Base-by-base conservation (phyloP, 92 coral and sea anemone species). In the Umimayanthus chanpuru region DNA sequence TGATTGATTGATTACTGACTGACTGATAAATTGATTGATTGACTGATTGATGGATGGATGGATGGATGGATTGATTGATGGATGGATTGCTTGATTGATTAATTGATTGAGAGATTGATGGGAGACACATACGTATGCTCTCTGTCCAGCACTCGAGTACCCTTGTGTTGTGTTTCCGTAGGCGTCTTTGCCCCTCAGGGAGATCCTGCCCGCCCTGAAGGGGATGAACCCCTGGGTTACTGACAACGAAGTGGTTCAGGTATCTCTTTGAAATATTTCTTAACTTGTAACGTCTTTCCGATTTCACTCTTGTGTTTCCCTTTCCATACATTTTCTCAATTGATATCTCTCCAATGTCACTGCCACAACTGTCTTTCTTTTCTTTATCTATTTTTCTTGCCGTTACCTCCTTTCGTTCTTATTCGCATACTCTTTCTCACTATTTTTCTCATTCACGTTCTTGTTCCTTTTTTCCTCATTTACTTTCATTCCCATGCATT, bases 151-250 rank as follows among this genome's bases (percentile, higher is more conserved):
- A 61, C 68, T 61, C 25, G 4, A 0, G 15, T 5, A 21, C 4
- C 25, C 8, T 61, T 61, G 25, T 61, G 26, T 3, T 18, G 8
- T 61, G 6, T 61, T 23, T 21, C 5, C 68, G 26, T 70, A 90
- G 96, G 95, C 95, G 44, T 94, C 94, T 5, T 88, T 85, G 72
- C 89, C 93, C 23, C 77, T 95, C 39, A 92, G 79, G 77, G 96
- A 93, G 91, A 89, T 95, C 15, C 81, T 95, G 90, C 91, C 92
- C 16, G 91, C 96, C 1, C 79, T 95, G 39, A 90, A 90, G 77
- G 85, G 91, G 58, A 86, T 95, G 81, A 76, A 74, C 11, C 80
- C 53, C 2, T 95, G 98, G 98, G 80, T 95, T 7, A 77, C 91
- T 5, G 93, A 95, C 73, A 88, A 23, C 73, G 91, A 92, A 9